Conservation (phyloP, 2,888 invertebrate genomes). For the Erebia epiphron region DNA sequence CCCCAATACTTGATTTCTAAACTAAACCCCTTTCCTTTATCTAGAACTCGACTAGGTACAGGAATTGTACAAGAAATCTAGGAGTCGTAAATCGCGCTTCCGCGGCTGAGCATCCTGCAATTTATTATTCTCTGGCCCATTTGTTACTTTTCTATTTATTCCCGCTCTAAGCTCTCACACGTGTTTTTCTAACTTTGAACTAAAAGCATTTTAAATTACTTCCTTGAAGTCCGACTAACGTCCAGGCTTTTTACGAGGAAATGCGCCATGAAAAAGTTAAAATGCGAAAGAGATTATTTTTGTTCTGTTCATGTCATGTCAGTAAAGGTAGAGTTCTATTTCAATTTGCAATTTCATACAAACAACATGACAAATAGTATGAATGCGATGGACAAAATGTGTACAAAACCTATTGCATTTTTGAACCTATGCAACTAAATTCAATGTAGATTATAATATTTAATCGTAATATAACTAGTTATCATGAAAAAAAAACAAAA, state of each 20-base stretch:
- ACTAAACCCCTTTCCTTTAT: background rate
- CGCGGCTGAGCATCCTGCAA: slow-evolving; percentile 10
- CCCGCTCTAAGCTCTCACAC: slow-evolving; percentile 9
- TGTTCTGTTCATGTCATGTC: too few species aligned
- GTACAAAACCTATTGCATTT: too few species aligned
- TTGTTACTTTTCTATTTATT: slow-evolving; percentile 20
- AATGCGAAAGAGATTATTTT: too few species aligned
- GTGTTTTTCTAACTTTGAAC: slow-evolving; percentile 15
- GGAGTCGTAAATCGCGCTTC: slow-evolving; percentile 9
- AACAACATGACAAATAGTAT: too few species aligned
- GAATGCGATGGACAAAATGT: too few species aligned
- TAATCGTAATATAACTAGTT: too few species aligned
- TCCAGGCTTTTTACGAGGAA: slow-evolving; percentile 1
- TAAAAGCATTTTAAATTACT: slow-evolving; percentile 16
- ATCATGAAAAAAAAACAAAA: too few species aligned
- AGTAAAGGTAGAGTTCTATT: too few species aligned
- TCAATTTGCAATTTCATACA: too few species aligned
- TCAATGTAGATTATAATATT: too few species aligned
- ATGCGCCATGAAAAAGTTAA: background rate
- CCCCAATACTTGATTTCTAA: background rate
- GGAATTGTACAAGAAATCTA: background rate
- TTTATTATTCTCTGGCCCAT: slow-evolving; percentile 10
- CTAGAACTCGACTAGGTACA: background rate
- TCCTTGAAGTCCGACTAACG: background rate
- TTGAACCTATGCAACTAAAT: too few species aligned